Evolutionary conservation across 2,797 vertebrate genomes (phyloP).

Genomic region (Clarias laeviceps): DNA sequence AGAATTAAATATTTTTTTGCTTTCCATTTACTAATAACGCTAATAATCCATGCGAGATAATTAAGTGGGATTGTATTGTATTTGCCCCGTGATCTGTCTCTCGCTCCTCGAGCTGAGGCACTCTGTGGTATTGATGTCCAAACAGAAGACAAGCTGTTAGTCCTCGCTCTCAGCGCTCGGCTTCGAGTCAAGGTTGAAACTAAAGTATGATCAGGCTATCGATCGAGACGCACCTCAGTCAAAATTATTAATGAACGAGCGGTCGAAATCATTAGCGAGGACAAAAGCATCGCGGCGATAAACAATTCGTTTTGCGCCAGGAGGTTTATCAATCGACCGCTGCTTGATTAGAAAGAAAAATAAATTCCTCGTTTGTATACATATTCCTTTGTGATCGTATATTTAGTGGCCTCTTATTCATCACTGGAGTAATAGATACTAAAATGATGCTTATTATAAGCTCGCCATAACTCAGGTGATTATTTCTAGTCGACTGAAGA

Average conservation of each 20-base stretch:
- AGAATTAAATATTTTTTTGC: not conserved
- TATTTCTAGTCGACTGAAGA: not conserved
- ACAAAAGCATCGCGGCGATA: slow-evolving; percentile 36
- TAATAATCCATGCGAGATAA: slow-evolving; percentile 37
- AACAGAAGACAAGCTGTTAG: slow-evolving; percentile 26
- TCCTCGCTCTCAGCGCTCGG: slow-evolving; percentile 44
- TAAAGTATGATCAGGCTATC: slow-evolving; percentile 60
- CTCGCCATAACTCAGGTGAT: not conserved
- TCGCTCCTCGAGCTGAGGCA: slow-evolving; percentile 2
- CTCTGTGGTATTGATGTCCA: slow-evolving; percentile 33
- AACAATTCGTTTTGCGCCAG: slow-evolving; percentile 21
- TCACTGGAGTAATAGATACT: not conserved
- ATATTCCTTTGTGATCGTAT: not conserved
- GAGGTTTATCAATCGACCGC: slow-evolving; percentile 50
- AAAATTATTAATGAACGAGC: slow-evolving; percentile 63
- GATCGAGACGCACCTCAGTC: slow-evolving; percentile 68
- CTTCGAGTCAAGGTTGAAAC: slow-evolving; percentile 55
- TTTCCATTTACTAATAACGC: slow-evolving; percentile 41
- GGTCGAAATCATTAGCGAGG: slow-evolving; percentile 51
- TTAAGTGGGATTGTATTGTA: slow-evolving; percentile 21
- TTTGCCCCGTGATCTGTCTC: slow-evolving; percentile 4
- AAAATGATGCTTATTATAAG: not conserved
- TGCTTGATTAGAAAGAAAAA: slow-evolving; percentile 27
- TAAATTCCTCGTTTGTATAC: not conserved
- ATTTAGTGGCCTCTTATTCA: not conserved